These are phyloP conservation scores for Chrysopilus asiliformis DNA, from an alignment of 2,888 invertebrate genomes.

Conservation along the genomic window DNA sequence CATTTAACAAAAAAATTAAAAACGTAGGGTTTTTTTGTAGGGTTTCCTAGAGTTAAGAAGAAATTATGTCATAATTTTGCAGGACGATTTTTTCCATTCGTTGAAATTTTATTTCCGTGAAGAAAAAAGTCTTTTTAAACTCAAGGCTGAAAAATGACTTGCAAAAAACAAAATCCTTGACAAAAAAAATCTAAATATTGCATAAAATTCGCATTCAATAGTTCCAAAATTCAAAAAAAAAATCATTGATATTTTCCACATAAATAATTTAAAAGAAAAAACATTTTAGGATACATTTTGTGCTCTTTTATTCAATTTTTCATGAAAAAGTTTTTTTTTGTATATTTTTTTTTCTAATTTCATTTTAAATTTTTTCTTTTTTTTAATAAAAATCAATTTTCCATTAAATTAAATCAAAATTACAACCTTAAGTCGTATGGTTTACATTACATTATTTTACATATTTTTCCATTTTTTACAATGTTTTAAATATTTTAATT, in stretches of 20 bases:
- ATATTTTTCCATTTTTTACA: neutral
- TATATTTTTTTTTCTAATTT: constrained; percentile 1
- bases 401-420: constrained; percentile 1
- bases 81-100: no score
- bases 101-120: no score
- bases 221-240: neutral
- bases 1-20: no score
- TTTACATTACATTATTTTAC: neutral
- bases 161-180: no score
- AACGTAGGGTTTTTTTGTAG: no score
- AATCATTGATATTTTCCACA: neutral
- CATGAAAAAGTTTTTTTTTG: constrained; percentile 2
- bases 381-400: constrained; percentile 1
- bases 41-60: no score
- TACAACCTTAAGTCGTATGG: no score
- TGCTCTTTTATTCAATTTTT: constrained; percentile 10
- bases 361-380: constrained; percentile 3
- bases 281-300: constrained; percentile 13
- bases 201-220: neutral
- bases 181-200: no score
- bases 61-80: no score
- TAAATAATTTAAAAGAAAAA: no score
- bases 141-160: no score
- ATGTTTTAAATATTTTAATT: neutral
- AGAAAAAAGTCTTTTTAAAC: no score